Percentiles rank a stretch among this genome's conserved stretches.
Evolutionary conservation across 2,888 invertebrate genomes (phyloP).

Genomic region (Cephus runcator): DNA sequence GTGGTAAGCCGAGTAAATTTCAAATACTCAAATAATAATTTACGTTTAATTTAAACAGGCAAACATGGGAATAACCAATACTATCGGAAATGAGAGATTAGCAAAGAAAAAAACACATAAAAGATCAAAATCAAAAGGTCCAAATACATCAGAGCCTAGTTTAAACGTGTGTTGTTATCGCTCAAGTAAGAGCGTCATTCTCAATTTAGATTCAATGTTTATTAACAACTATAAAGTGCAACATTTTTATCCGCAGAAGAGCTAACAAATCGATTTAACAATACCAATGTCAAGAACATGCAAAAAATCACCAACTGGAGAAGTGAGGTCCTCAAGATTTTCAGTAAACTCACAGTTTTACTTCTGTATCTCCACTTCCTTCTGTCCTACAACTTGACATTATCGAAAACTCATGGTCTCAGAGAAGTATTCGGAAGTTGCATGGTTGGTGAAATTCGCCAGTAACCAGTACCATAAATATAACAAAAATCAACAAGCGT

Average conservation of each 20-base stretch:
- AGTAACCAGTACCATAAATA: constrained; percentile 14
- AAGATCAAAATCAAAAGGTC: neutral
- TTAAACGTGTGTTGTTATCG: neutral
- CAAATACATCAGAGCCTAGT: neutral
- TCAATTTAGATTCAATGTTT: neutral
- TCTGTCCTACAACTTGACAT: constrained; percentile 39
- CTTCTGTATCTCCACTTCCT: constrained; percentile 42
- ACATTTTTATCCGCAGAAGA: neutral
- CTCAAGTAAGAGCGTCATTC: neutral
- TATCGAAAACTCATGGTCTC: constrained; percentile 32
- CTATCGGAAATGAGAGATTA: neutral
- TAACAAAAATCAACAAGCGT: neutral
- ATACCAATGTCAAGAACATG: neutral
- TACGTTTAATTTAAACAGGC: neutral
- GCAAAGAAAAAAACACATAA: neutral
- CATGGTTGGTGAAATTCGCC: constrained; percentile 11
- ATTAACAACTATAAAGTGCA: neutral
- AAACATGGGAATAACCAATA: neutral
- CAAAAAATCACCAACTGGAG: neutral
- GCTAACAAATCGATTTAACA: neutral
- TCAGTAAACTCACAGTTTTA: constrained; percentile 41
- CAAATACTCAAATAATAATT: neutral
- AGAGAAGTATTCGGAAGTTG: constrained; percentile 33
- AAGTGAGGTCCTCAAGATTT: constrained; percentile 26
- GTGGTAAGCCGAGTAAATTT: neutral